A percentile compares a stretch with the other conserved stretches of the same genome.
phyloP scores from a whole-genome alignment of 2,797 vertebrate species.

The Tokudaia muenninki region DNA sequence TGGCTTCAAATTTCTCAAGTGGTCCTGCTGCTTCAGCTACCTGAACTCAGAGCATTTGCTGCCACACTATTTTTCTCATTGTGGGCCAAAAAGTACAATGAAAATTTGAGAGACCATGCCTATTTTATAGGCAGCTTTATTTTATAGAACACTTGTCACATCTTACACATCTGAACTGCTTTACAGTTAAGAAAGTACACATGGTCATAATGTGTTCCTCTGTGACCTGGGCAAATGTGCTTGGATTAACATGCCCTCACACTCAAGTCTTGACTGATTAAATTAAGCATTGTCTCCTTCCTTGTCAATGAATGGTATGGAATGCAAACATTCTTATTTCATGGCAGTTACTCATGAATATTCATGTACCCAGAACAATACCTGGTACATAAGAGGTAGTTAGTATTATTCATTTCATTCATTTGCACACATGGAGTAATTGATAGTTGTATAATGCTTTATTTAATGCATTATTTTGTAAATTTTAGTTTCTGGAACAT shows the following conservation, averaged over 20 bases:
- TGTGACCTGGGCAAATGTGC: slow-evolving; percentile 13
- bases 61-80: slow-evolving; percentile 4
- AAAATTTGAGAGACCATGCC: slow-evolving; percentile 51
- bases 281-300: slow-evolving; percentile 51
- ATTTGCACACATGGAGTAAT: slow-evolving; percentile 37
- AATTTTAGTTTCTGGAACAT: slow-evolving; percentile 34
- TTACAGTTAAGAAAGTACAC: slow-evolving; percentile 48
- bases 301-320: not conserved
- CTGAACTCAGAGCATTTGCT: not conserved
- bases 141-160: slow-evolving; percentile 26
- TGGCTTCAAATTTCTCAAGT: not conserved
- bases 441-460: slow-evolving; percentile 57
- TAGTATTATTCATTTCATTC: slow-evolving; percentile 33
- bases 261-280: slow-evolving; percentile 9
- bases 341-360: slow-evolving; percentile 40
- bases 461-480: slow-evolving; percentile 49
- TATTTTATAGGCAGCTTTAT: slow-evolving; percentile 45
- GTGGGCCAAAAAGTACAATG: slow-evolving; percentile 13
- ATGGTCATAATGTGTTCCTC: not conserved
- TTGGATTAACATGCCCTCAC: slow-evolving; percentile 38
- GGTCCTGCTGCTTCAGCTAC: not conserved
- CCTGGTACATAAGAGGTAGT: not conserved
- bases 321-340: slow-evolving; percentile 45
- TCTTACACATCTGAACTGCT: not conserved
- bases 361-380: slow-evolving; percentile 25